Conservation (phyloP, 2,797 vertebrate genomes). For the Tinamus major region DNA sequence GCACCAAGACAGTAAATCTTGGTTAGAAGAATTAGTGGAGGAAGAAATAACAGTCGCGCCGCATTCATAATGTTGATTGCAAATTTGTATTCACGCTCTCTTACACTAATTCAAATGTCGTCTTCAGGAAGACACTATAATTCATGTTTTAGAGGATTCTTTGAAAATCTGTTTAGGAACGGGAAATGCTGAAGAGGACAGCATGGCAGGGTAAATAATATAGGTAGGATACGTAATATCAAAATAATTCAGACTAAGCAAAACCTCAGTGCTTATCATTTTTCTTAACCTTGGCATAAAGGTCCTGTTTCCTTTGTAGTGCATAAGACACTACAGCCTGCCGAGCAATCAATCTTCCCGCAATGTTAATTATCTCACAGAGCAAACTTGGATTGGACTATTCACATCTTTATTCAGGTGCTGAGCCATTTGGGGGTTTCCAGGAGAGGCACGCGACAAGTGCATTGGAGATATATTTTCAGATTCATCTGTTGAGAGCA, state of each 20-base stretch:
- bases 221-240: neutral
- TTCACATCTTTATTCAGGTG: neutral
- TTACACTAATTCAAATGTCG: conserved; percentile 38
- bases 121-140: conserved; percentile 39
- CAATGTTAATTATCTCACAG: neutral
- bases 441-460: neutral
- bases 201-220: neutral
- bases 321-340: neutral
- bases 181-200: neutral
- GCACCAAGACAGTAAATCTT: conserved; percentile 56
- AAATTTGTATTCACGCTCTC: conserved; percentile 13
- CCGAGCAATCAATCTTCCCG: neutral
- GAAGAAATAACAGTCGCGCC: conserved; percentile 49
- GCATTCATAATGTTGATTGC: conserved; percentile 53
- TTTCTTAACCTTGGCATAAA: neutral
- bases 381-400: neutral
- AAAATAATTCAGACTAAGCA: neutral
- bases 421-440: neutral
- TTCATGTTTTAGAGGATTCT: neutral
- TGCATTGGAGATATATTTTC: conserved; percentile 43
- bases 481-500: conserved; percentile 43
- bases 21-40: conserved; percentile 56
- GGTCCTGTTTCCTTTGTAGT: neutral
- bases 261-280: neutral
- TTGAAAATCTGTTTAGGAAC: neutral